Base-by-base conservation (phyloP, 2,888 invertebrate species). In the Imbricaverruca yamaguchii region DNA sequence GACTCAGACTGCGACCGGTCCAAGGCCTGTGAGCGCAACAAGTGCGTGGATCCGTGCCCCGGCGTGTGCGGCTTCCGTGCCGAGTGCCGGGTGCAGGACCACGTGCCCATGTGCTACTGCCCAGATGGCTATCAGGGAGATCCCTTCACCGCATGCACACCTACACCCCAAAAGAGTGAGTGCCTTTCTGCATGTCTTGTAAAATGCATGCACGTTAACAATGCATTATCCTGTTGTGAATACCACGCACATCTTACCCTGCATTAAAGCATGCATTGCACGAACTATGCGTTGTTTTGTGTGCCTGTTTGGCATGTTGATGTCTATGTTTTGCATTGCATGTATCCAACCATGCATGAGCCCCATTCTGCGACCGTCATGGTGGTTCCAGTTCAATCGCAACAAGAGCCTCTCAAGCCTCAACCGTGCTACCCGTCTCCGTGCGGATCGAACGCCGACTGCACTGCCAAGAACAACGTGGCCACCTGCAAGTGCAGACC, bases 371-470 rank as follows among this genome's bases (percentile, higher is more conserved):
- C 39, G 39, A 39, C 39, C 25, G 12, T 18, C 23, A 67, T 67
- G n/a, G 23, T 79, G 10, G 10, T n/a, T 59, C 13, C 53, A 21
- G 13, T 15, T 9, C n/a, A n/a, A 23, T 13, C 53, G 39, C 15
- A 11, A 7, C 80, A 80, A 80, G 18, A n/a, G 56, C 82, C 83
- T 10, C 74, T 55, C 21, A 80, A 81, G 6, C 87, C 87, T 80
- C 89, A 93, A 86, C 93, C 93, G 25, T 94, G 94, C 85, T 89
- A 91, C 85, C 94, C 94, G 80, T 92, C 93, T 55, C 94, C 94
- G 23, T 94, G 94, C 85, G 94, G 94, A 81, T 92, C 93, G 85
- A 95, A 95, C 86, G 92, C 95, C 0, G 89, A 93, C 82, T 96
- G 95, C 86, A 90, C 91, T 0, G 91, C 91, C 56, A 88, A 90